Conservation (phyloP, 2,797 vertebrate species). For the Crenuchus spilurus region DNA sequence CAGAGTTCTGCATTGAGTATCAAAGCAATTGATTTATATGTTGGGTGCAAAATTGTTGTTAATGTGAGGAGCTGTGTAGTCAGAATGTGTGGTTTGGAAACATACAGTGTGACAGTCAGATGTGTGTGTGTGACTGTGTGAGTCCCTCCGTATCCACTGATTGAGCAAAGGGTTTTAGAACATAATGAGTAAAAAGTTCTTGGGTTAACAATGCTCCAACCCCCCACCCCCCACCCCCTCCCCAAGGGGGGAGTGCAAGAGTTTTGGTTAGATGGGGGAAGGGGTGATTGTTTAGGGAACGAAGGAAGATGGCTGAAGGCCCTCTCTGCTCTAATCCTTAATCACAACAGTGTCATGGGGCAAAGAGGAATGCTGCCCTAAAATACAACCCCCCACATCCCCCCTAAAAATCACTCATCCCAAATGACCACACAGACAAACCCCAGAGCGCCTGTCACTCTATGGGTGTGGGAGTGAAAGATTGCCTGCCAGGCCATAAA, state of each 20-base stretch:
- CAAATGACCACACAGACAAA: conserved; percentile 43
- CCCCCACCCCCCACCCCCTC: conserved; percentile 27
- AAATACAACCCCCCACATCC: conserved; percentile 35
- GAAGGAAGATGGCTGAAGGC: conserved; percentile 52
- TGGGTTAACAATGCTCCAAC: conserved; percentile 47
- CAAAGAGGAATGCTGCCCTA: conserved; percentile 47
- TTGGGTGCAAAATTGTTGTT: conserved; percentile 42
- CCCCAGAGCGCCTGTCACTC: conserved; percentile 28
- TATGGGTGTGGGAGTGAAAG: conserved; percentile 29
- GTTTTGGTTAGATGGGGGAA: conserved; percentile 22
- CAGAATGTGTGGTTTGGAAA: conserved; percentile 36
- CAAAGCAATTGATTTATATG: conserved; percentile 26
- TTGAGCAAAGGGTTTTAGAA: conserved; percentile 56
- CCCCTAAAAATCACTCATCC: conserved; percentile 37
- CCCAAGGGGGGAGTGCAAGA: conserved; percentile 34
- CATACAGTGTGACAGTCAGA: background rate
- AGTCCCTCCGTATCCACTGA: conserved; percentile 45
- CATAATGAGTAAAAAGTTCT: conserved; percentile 62
- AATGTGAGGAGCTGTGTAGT: conserved; percentile 26
- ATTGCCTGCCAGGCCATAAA: conserved; percentile 12
- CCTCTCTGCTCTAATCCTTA: conserved; percentile 58
- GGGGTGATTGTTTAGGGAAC: conserved; percentile 55
- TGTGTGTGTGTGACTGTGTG: conserved; percentile 21
- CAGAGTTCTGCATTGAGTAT: conserved; percentile 16
- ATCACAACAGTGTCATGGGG: conserved; percentile 65